Percentiles rank a stretch among this genome's conserved stretches.
These are phyloP conservation scores for Drusus annulatus DNA, from an alignment of 1,140 invertebrate genomes.

Conservation along the genomic window DNA sequence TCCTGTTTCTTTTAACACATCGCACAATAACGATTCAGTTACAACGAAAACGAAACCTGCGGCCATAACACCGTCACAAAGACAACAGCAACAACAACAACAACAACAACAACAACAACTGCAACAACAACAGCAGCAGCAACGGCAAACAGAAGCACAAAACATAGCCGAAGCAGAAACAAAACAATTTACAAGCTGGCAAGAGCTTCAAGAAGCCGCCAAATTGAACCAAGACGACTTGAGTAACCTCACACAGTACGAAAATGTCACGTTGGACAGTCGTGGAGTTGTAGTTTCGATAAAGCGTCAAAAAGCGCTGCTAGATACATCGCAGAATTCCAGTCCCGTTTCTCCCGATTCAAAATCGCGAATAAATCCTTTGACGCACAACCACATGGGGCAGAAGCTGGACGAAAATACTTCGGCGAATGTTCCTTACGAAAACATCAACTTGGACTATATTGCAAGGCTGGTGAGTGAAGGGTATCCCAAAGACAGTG, in stretches of 20 bases:
- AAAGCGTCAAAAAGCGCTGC: constrained; percentile 39
- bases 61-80: background rate
- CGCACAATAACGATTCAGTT: background rate
- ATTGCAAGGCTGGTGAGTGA: constrained; percentile 89
- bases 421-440: constrained; percentile 76
- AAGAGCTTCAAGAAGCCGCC: constrained; percentile 4
- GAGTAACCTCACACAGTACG: constrained; percentile 62
- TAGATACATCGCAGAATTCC: constrained; percentile 5
- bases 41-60: constrained; percentile 2
- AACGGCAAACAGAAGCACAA: constrained; percentile 3
- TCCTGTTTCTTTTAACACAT: background rate
- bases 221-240: constrained; percentile 1
- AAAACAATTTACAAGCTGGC: constrained; percentile 18
- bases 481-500: constrained; percentile 91
- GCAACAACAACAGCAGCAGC: background rate
- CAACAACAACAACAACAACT: too few relatives aligned
- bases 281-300: constrained; percentile 55
- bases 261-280: constrained; percentile 66
- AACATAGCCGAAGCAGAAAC: background rate
- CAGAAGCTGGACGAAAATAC: constrained; percentile 67
- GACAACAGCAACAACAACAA: too few relatives aligned
- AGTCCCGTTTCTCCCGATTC: background rate
- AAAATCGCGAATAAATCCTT: constrained; percentile 65
- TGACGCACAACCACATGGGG: constrained; percentile 70
- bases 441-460: constrained; percentile 93